Evolutionary conservation across 2,888 invertebrate species (phyloP).

Genomic region (Trichopria drosophilae): DNA sequence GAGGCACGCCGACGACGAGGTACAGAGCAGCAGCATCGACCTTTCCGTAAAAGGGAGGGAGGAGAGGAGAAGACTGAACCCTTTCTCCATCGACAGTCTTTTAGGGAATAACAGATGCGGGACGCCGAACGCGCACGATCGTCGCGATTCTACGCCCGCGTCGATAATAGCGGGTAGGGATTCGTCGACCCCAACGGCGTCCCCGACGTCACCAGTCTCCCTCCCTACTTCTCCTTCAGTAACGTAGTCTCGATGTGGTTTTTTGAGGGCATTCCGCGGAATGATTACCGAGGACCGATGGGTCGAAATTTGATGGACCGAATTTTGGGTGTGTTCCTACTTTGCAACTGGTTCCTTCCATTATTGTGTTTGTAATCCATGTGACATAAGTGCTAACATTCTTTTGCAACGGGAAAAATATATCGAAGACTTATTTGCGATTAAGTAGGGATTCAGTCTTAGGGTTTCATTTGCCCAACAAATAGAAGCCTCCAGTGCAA

Average conservation of each 20-base stretch:
- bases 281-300: no score
- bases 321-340: no score
- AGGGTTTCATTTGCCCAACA: no score
- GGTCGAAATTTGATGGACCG: no score
- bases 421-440: no score
- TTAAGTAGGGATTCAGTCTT: no score
- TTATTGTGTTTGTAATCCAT: no score
- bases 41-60: constrained; percentile 61
- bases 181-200: constrained; percentile 46
- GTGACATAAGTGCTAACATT: no score
- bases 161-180: constrained; percentile 41
- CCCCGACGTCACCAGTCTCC: constrained; percentile 48
- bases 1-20: constrained; percentile 49
- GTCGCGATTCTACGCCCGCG: constrained; percentile 15
- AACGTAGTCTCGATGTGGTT: constrained; percentile 47
- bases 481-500: no score
- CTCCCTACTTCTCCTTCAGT: constrained; percentile 51
- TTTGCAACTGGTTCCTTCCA: no score
- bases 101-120: constrained; percentile 58
- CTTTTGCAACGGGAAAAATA: no score
- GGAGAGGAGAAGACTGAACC: constrained; percentile 73
- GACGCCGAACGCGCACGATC: constrained; percentile 12
- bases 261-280: no score
- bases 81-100: constrained; percentile 88
- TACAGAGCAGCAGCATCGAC: constrained; percentile 56